Evolutionary conservation across 35 echinoderm and acorn worm species (phyloP).

Genomic region (Hemicentrotus pulcherrimus): DNA sequence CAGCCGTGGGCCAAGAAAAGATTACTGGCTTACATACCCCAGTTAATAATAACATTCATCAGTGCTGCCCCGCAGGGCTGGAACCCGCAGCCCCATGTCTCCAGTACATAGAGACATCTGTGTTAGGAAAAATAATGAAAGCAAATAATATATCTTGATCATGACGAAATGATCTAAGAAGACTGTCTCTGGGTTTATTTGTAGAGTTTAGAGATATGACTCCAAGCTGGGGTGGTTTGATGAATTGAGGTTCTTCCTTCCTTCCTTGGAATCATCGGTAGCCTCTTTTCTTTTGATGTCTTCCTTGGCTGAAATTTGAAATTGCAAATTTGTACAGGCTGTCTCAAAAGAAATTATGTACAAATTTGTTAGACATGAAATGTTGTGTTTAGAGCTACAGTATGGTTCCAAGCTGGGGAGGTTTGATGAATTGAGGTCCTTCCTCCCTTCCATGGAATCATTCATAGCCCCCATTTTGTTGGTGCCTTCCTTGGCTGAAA

Average conservation of each 20-base stretch:
- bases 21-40: background rate
- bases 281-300: background rate
- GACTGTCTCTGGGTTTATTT: background rate
- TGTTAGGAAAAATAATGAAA: background rate
- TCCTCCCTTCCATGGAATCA: too few relatives aligned
- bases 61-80: background rate
- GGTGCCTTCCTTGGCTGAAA: background rate
- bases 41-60: background rate
- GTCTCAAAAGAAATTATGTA: background rate
- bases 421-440: too few relatives aligned
- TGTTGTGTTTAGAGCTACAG: too few relatives aligned
- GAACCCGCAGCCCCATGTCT: background rate
- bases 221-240: background rate
- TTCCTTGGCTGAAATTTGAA: background rate
- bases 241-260: background rate
- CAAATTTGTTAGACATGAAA: background rate
- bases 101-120: background rate
- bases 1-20: background rate
- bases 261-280: background rate
- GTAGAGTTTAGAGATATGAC: slow-evolving; percentile 10
- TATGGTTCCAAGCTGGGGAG: too few relatives aligned
- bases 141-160: background rate
- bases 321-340: background rate
- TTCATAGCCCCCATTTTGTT: background rate
- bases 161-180: background rate